Percentiles rank a stretch among this genome's conserved stretches.
phyloP scores from a whole-genome alignment of 2,113 vertebrate species.

The Strigops habroptila region DNA sequence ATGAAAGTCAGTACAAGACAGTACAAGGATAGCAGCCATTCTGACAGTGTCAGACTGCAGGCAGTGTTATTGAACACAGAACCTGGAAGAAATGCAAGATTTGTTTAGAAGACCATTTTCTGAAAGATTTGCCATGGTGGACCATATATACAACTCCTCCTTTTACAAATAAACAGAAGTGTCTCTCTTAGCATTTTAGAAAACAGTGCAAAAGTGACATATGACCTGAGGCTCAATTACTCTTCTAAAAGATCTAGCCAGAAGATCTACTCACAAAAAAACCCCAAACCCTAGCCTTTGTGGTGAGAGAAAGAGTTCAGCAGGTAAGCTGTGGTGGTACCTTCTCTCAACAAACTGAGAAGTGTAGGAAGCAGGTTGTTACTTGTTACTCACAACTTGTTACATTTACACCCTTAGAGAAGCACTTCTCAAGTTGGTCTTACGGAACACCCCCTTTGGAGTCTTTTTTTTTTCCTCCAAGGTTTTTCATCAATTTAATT shows the following conservation, averaged over 20 bases:
- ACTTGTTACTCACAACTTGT: rapidly evolving
- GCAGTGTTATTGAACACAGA: not conserved
- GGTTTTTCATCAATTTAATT: not conserved
- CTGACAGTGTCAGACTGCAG: not conserved
- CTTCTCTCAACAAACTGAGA: not conserved
- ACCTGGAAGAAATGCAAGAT: not conserved
- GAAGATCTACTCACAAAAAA: not conserved
- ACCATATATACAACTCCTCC: not conserved
- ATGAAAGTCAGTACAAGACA: not conserved
- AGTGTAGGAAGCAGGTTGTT: rapidly evolving
- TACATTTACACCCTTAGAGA: not conserved
- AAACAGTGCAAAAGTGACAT: not conserved
- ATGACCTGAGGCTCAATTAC: not conserved
- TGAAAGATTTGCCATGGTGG: not conserved
- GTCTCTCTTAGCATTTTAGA: not conserved
- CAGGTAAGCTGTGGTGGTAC: not conserved
- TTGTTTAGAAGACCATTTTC: not conserved
- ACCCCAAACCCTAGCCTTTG: not conserved
- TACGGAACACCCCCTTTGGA: rapidly evolving
- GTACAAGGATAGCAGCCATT: not conserved
- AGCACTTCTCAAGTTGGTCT: not conserved
- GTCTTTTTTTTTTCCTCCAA: not conserved
- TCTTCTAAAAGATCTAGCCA: not conserved
- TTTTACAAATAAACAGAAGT: not conserved
- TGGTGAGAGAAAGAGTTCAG: not conserved